A percentile compares a stretch with the other conserved stretches of the same genome.
Conservation (phyloP, 2,888 invertebrate genomes). For the Rutpela maculata region DNA sequence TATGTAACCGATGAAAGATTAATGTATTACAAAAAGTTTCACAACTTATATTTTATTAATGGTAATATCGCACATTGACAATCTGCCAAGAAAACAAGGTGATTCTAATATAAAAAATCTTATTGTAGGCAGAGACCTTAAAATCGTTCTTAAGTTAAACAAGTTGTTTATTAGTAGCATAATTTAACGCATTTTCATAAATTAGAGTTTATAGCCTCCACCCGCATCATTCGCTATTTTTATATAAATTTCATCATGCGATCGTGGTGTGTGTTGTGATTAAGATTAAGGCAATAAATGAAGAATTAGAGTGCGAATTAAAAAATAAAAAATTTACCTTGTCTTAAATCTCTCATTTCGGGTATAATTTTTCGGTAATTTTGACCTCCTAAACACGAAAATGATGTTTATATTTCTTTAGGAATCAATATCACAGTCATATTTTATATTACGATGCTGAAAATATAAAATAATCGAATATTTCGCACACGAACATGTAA, state of each 20-base stretch:
- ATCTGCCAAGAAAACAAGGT: conserved; percentile 23
- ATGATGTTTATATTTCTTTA: too few species aligned
- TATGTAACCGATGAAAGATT: background rate
- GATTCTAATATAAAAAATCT: conserved; percentile 22
- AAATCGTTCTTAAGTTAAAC: conserved; percentile 15
- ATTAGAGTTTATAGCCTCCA: conserved; percentile 20
- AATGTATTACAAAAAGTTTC: background rate
- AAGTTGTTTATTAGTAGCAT: conserved; percentile 5
- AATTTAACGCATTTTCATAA: background rate
- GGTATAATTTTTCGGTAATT: too few species aligned
- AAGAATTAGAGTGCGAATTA: too few species aligned
- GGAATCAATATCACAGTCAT: too few species aligned
- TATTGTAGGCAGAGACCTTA: conserved; percentile 1
- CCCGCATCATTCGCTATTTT: conserved; percentile 1
- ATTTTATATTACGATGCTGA: too few species aligned
- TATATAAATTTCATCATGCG: background rate
- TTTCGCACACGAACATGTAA: too few species aligned
- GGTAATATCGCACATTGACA: background rate
- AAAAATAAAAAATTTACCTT: too few species aligned
- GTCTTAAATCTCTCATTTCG: too few species aligned
- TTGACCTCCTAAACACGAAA: too few species aligned
- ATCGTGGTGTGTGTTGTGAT: too few species aligned
- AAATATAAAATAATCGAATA: too few species aligned
- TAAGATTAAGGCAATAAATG: too few species aligned
- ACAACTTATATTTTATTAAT: background rate